Percentiles rank a stretch among this genome's conserved stretches.
These are phyloP conservation scores for Drosophila birchii DNA, from an alignment of 2,888 invertebrate genomes.

Conservation along the genomic window DNA sequence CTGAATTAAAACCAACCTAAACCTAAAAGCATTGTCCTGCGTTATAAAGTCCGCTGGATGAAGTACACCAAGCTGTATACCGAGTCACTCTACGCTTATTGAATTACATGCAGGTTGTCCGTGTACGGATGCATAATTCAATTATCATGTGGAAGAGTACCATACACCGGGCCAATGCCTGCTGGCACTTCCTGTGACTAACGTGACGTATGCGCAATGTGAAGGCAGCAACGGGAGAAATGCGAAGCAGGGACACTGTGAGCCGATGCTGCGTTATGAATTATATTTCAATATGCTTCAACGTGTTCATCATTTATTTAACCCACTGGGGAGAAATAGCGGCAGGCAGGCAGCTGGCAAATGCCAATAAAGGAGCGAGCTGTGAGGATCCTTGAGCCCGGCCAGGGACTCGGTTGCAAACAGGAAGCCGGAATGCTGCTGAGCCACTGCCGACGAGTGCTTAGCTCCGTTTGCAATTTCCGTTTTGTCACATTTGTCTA, in stretches of 20 bases:
- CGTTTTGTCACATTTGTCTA: conserved; percentile 75
- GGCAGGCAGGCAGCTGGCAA: conserved; percentile 17
- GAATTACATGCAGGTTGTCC: conserved; percentile 46
- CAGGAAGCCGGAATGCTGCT: conserved; percentile 60
- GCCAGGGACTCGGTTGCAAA: conserved; percentile 47
- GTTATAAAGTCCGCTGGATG: not conserved
- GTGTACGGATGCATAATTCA: conserved; percentile 59
- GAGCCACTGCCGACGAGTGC: conserved; percentile 44
- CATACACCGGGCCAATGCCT: conserved; percentile 2
- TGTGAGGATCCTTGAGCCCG: conserved; percentile 21
- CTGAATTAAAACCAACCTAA: not conserved
- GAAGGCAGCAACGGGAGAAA: conserved; percentile 10
- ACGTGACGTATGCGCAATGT: conserved; percentile 40
- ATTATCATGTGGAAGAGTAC: conserved; percentile 41
- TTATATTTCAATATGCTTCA: conserved; percentile 75
- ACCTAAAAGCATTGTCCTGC: not conserved
- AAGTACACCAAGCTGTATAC: not conserved
- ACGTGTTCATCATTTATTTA: conserved; percentile 72
- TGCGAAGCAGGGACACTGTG: conserved; percentile 13
- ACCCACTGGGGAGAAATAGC: conserved; percentile 35
- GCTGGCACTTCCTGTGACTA: conserved; percentile 32
- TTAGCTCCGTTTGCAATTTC: conserved; percentile 72
- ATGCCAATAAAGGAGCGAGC: conserved; percentile 48
- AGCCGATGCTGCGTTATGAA: conserved; percentile 63
- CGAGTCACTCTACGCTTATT: conserved; percentile 14